Conservation (phyloP, 1,140 invertebrate genomes). For the Vanessa atalanta region DNA sequence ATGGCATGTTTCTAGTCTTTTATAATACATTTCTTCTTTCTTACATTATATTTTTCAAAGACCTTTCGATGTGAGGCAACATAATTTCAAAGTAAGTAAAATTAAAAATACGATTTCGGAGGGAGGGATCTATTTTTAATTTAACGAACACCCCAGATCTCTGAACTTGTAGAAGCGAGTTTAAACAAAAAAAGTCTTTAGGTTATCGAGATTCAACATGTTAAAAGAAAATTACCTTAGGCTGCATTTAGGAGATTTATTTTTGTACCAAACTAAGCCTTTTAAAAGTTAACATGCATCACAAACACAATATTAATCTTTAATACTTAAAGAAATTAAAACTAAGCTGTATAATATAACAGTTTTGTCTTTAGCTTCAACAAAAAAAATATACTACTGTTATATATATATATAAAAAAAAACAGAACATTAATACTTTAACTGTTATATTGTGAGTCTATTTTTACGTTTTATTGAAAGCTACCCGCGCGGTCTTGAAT, state of each 20-base stretch:
- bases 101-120: slow-evolving; percentile 25
- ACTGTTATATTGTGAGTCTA: too few species aligned
- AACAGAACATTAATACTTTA: too few species aligned
- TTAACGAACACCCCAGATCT: slow-evolving; percentile 18
- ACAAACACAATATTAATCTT: not conserved
- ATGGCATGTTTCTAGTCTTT: too few species aligned
- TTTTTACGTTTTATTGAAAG: too few species aligned
- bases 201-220: not conserved
- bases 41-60: not conserved
- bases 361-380: not conserved
- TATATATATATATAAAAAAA: too few species aligned
- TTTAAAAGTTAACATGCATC: not conserved
- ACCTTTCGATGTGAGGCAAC: not conserved
- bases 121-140: slow-evolving; percentile 32
- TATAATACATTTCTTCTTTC: not conserved
- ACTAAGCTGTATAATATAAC: not conserved
- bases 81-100: slow-evolving; percentile 8
- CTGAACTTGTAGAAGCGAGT: slow-evolving; percentile 14
- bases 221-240: slow-evolving; percentile 5
- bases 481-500: too few species aligned
- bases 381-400: too few species aligned
- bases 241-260: not conserved
- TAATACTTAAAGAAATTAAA: not conserved
- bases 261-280: not conserved
- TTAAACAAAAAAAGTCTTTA: slow-evolving; percentile 7